Conservation (phyloP, 2,797 vertebrate species). For the Hoplostethus mediterraneus region DNA sequence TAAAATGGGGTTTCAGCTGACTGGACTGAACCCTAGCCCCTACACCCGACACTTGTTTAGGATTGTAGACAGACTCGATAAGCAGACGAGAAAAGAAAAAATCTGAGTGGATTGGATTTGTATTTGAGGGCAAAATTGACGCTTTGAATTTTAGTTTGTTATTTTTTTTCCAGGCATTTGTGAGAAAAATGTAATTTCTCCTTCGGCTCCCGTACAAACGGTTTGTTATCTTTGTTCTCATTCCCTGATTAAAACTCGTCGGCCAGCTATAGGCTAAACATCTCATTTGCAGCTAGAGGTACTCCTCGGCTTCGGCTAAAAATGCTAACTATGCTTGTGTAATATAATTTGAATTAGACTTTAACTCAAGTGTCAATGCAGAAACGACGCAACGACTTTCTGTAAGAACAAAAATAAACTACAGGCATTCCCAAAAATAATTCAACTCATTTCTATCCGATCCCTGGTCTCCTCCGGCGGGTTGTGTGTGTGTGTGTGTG, state of each 20-base stretch:
- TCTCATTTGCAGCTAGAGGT: constrained; percentile 24
- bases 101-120: constrained; percentile 1
- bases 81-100: constrained; percentile 86
- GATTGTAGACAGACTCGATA: constrained; percentile 2
- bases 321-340: constrained; percentile 18
- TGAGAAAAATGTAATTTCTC: constrained; percentile 8
- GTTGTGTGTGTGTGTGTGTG: no score
- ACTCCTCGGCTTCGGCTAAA: not conserved
- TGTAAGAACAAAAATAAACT: constrained; percentile 37
- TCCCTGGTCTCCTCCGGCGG: constrained; percentile 67
- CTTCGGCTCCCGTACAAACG: constrained; percentile 32
- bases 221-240: constrained; percentile 6
- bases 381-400: constrained; percentile 50
- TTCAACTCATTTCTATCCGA: no score
- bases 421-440: no score
- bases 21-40: constrained; percentile 60
- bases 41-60: constrained; percentile 19
- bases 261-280: constrained; percentile 64
- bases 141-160: not conserved
- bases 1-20: constrained; percentile 82
- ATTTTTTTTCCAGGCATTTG: not conserved
- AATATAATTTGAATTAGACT: constrained; percentile 58
- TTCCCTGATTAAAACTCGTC: constrained; percentile 54
- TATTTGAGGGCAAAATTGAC: not conserved
- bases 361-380: constrained; percentile 13